Conservation (phyloP, 2,888 invertebrate genomes). For the Antheraea assamensis region DNA sequence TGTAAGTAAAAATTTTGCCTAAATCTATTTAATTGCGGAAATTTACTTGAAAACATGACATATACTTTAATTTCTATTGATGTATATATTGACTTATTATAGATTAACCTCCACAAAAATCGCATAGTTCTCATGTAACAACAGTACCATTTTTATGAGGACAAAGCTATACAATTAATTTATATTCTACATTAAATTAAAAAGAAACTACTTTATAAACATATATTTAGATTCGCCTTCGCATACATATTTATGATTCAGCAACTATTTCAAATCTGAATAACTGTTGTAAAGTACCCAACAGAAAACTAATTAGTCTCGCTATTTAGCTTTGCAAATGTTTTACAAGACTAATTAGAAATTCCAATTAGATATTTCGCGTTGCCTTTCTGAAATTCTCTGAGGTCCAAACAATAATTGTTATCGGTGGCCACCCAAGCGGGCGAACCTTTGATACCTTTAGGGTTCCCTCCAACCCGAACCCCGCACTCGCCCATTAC, state of each 20-base stretch:
- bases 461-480: constrained; percentile 36
- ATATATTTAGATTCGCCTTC: background rate
- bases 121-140: too few species aligned
- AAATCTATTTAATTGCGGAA: too few species aligned
- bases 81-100: too few species aligned
- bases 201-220: background rate
- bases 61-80: too few species aligned
- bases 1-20: too few species aligned
- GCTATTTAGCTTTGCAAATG: constrained; percentile 33
- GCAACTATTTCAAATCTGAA: background rate
- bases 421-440: constrained; percentile 70
- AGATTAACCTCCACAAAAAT: too few species aligned
- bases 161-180: background rate
- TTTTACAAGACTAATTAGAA: constrained; percentile 72
- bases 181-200: background rate
- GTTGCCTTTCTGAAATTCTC: constrained; percentile 61
- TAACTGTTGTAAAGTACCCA: constrained; percentile 28
- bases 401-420: constrained; percentile 72
- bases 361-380: constrained; percentile 80
- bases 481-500: constrained; percentile 32
- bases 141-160: background rate
- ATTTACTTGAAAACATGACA: too few species aligned
- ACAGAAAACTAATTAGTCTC: constrained; percentile 69
- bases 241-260: constrained; percentile 26
- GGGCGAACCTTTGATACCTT: constrained; percentile 59